Percentiles rank a stretch among this genome's conserved stretches.
Evolutionary conservation across 2,113 vertebrate genomes (phyloP).

Genomic region (Phocoena phocoena): DNA sequence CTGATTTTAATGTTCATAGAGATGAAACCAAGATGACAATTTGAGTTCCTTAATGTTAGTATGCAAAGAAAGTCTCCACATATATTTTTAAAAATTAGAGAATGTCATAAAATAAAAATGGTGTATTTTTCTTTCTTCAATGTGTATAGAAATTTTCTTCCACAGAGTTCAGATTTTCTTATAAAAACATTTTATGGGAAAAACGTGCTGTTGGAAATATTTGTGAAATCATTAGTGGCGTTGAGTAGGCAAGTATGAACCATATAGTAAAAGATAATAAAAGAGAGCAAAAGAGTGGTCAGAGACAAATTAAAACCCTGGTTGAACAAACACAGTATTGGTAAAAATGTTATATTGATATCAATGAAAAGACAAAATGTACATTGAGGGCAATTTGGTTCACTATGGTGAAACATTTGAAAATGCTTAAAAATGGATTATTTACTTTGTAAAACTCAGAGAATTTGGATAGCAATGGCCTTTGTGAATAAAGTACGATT

Average conservation of each 20-base stretch:
- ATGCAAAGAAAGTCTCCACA: not conserved
- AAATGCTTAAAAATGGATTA: not conserved
- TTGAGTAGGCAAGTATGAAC: not conserved
- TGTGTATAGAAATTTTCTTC: not conserved
- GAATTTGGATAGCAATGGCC: not conserved
- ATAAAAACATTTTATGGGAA: not conserved
- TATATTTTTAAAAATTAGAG: not conserved
- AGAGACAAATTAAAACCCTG: not conserved
- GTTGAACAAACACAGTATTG: not conserved
- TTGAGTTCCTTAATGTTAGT: not conserved
- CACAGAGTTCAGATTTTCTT: not conserved
- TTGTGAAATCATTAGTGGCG: not conserved
- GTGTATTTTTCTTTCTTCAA: not conserved
- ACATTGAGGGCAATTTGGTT: not conserved
- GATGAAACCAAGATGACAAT: not conserved
- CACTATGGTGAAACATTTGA: not conserved
- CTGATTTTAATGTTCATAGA: not conserved
- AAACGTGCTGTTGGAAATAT: not conserved
- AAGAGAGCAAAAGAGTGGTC: not conserved
- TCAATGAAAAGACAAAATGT: not conserved
- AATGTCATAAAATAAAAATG: not conserved
- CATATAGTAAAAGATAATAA: not conserved
- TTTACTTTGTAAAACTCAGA: not conserved
- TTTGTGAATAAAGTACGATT: not conserved
- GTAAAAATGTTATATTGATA: not conserved